These are phyloP conservation scores for Xestia rhomboidea DNA, from an alignment of 2,888 invertebrate genomes.

Conservation along the genomic window DNA sequence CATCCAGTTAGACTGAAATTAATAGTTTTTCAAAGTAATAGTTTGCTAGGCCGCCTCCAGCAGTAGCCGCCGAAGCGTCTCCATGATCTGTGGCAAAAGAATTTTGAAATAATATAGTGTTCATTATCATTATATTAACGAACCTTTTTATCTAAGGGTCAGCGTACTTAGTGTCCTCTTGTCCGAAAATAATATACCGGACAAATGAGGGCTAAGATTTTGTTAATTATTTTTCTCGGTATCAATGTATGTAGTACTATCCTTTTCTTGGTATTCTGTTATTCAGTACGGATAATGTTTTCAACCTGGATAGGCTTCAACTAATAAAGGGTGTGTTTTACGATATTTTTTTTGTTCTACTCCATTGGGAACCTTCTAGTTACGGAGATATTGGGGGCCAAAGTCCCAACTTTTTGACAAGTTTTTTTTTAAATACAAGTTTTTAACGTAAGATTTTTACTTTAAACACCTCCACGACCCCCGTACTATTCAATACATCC, in stretches of 20 bases:
- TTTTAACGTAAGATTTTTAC: too few species aligned
- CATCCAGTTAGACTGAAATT: too few species aligned
- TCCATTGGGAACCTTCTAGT: too few species aligned
- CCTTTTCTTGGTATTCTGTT: not conserved
- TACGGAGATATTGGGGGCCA: too few species aligned
- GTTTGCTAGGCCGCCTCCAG: not conserved
- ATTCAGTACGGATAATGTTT: not conserved
- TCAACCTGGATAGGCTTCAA: too few species aligned
- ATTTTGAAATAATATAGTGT: slow-evolving; percentile 5
- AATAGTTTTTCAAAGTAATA: too few species aligned
- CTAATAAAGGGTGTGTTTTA: too few species aligned
- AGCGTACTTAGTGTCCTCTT: not conserved
- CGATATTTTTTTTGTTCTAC: too few species aligned
- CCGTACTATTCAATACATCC: too few species aligned
- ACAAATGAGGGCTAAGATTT: not conserved
- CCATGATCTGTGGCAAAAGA: not conserved
- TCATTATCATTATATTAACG: slow-evolving; percentile 11
- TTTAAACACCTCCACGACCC: too few species aligned
- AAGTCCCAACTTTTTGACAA: too few species aligned
- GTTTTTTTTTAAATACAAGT: too few species aligned
- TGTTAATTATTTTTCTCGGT: not conserved
- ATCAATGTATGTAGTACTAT: not conserved
- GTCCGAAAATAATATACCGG: not conserved
- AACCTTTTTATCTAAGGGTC: not conserved
- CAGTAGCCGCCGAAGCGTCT: not conserved